A percentile compares a stretch with the other conserved stretches of the same genome.
Conservation (phyloP, 2,797 vertebrate genomes). For the Poeciliopsis turneri region DNA sequence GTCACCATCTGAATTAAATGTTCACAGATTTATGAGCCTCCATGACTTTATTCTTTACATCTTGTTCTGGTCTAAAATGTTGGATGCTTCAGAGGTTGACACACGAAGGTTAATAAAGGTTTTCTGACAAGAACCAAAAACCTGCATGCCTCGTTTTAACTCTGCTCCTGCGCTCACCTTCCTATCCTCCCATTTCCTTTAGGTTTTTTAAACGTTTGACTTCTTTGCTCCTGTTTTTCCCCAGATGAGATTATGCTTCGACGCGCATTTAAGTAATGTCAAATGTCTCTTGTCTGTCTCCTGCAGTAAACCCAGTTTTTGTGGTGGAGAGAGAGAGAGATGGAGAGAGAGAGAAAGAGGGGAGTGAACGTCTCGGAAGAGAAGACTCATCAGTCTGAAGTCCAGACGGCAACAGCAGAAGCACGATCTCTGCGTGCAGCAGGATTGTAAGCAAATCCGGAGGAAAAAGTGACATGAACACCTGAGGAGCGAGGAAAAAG, state of each 20-base stretch:
- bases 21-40: background rate
- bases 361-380: constrained; percentile 49
- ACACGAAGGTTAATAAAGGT: background rate
- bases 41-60: background rate
- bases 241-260: background rate
- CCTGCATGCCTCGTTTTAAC: background rate
- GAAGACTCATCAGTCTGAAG: constrained; percentile 55
- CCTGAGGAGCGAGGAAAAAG: constrained; percentile 16
- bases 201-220: constrained; percentile 22
- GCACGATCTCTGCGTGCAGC: constrained; percentile 61
- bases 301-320: constrained; percentile 69
- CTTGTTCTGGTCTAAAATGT: background rate
- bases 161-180: background rate
- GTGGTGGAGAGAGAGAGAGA: background rate
- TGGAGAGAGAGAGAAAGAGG: background rate
- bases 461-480: constrained; percentile 38
- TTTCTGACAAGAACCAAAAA: background rate
- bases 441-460: constrained; percentile 56
- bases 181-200: background rate
- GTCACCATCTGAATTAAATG: background rate
- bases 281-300: constrained; percentile 41
- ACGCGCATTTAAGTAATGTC: background rate
- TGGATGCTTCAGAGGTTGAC: background rate
- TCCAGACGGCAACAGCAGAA: constrained; percentile 58
- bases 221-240: background rate